phyloP scores from a whole-genome alignment of 2,797 vertebrate species.

The Gobionotothen gibberifrons region DNA sequence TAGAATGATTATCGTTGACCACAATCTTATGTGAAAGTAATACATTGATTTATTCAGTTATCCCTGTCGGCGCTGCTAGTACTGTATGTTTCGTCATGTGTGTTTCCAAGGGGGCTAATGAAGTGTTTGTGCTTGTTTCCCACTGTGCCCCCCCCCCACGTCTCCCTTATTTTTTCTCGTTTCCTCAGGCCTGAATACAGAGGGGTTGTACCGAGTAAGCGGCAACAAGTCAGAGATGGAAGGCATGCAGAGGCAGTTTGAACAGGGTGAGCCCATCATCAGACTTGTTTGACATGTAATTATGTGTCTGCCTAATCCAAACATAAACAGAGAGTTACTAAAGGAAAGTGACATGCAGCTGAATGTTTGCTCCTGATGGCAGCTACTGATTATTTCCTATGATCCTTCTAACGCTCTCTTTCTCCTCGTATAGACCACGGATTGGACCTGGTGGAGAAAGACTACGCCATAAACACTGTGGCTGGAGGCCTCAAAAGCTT shows the following conservation, averaged over 20 bases:
- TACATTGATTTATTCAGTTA: constrained; percentile 14
- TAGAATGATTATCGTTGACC: constrained; percentile 18
- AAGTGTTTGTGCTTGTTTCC: constrained; percentile 67
- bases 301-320: constrained; percentile 61
- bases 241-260: constrained; percentile 95
- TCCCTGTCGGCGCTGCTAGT: constrained; percentile 18
- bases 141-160: constrained; percentile 37
- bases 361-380: constrained; percentile 42
- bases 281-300: constrained; percentile 57
- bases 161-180: constrained; percentile 27
- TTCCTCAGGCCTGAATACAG: constrained; percentile 90
- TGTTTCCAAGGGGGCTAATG: constrained; percentile 57
- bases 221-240: constrained; percentile 99
- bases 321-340: constrained; percentile 51
- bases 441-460: constrained; percentile 95
- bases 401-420: constrained; percentile 30
- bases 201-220: constrained; percentile 95
- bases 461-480: constrained; percentile 95
- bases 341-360: constrained; percentile 52
- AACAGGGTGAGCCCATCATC: constrained; percentile 88
- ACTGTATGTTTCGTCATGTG: constrained; percentile 33
- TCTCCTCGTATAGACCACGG: constrained; percentile 85
- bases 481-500: constrained; percentile 97
- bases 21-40: constrained; percentile 30
- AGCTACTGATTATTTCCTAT: constrained; percentile 26